These are phyloP conservation scores for Lithobates pipiens DNA, from an alignment of 2,797 vertebrate species.

Conservation along the genomic window DNA sequence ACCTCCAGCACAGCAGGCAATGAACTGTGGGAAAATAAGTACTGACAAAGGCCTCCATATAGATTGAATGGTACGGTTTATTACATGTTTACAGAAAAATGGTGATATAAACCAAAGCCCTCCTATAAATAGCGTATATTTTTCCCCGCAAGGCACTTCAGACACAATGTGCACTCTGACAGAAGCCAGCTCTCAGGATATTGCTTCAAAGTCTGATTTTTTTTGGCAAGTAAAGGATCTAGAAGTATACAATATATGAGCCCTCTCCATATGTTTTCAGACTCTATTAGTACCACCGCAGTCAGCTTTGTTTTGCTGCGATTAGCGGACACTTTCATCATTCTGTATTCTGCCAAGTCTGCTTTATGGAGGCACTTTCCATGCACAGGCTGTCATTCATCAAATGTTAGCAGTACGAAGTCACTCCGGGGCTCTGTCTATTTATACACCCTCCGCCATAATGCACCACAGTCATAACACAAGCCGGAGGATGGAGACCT, in stretches of 20 bases:
- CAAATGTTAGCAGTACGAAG: constrained; percentile 22
- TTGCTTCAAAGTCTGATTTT: constrained; percentile 12
- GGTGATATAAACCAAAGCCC: background rate
- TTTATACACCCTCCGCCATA: constrained; percentile 36
- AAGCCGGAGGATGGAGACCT: constrained; percentile 4
- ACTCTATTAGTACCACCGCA: constrained; percentile 26
- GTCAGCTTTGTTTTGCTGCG: constrained; percentile 31
- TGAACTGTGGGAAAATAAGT: background rate
- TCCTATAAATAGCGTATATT: constrained; percentile 11
- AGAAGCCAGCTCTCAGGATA: constrained; percentile 11
- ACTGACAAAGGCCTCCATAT: background rate
- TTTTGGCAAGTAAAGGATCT: background rate
- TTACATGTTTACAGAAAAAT: background rate
- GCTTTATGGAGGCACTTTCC: constrained; percentile 51
- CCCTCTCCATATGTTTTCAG: constrained; percentile 11
- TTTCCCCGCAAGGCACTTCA: background rate
- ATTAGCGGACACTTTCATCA: constrained; percentile 47
- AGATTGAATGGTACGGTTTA: background rate
- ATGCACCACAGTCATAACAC: constrained; percentile 25
- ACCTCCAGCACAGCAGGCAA: background rate
- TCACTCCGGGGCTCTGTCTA: constrained; percentile 27
- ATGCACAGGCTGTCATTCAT: constrained; percentile 38
- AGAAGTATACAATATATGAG: constrained; percentile 7
- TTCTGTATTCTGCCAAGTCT: constrained; percentile 25
- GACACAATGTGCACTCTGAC: constrained; percentile 2